Base-by-base conservation (phyloP, 2,113 vertebrate species). In the Cacatua alba region DNA sequence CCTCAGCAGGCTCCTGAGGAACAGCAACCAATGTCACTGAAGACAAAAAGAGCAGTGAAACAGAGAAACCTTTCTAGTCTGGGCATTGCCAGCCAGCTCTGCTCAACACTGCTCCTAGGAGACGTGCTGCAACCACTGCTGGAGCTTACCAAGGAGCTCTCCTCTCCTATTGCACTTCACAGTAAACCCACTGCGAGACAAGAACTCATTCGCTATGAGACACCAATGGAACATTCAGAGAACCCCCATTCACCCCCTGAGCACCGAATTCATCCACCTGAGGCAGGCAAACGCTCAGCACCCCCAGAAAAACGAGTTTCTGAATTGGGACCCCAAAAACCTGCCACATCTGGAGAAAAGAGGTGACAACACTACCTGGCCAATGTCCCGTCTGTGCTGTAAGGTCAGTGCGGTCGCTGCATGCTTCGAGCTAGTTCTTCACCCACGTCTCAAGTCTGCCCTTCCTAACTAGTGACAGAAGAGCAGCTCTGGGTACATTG, bases 141-240 rank as follows among this genome's bases (percentile, higher is more conserved):
- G 12, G 21, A 11, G 55, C 15, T 20, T 7, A n/a, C 37, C 28
- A 26, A 9, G 16, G 39, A 53, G 6, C 39, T 35, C 71, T 31
- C 28, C 69, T 33, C 77, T 68, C 59, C 2, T 92, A 92, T 92
- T 95, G 92, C 94, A 94, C 88, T 91, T 89, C 35, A 10, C 1
- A 78, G 37, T 26, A 44, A 74, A 82, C 70, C 46, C 57, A 33
- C 75, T 19, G 19, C 17, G 8, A 44, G 51, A 68, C 46, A 71
- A 41, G 62, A 41, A 64, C 37, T 64, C 17, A 12, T 41, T 39
- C 11, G 4, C 33, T 25, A 6, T 0, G 1, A 39, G 60, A 46
- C 31, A 26, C 24, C 46, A 18, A 3, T 0, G 14, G 11, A 0
- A 4, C 4, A 1, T 8, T 31, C 21, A n/a, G 67, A 79, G 62